These are phyloP conservation scores for Noturus placidus DNA, from an alignment of 2,113 vertebrate species.

Conservation along the genomic window DNA sequence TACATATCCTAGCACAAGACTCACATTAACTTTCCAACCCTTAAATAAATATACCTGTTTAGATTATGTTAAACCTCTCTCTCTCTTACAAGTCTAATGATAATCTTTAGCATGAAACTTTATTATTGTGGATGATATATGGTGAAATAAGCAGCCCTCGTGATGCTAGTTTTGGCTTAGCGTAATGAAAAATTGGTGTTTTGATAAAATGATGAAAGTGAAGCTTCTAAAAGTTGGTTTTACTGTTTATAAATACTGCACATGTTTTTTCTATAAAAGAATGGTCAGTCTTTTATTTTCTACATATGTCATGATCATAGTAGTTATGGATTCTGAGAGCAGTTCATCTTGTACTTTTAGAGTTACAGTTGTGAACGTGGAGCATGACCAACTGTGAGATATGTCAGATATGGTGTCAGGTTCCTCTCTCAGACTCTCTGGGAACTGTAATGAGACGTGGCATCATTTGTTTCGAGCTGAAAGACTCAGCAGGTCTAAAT, in stretches of 20 bases:
- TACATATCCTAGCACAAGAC: not conserved
- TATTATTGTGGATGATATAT: not conserved
- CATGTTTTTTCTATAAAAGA: not conserved
- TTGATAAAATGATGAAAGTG: not conserved
- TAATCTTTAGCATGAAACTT: not conserved
- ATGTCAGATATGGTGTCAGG: slow-evolving; percentile 45
- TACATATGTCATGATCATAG: not conserved
- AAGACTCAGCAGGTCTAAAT: slow-evolving; percentile 58
- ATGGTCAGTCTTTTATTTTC: not conserved
- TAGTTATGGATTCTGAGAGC: not conserved
- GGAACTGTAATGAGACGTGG: not conserved
- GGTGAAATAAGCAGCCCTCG: not conserved
- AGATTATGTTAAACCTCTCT: not conserved
- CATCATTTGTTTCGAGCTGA: not conserved
- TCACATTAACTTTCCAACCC: not conserved
- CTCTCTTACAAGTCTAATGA: not conserved
- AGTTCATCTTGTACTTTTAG: not conserved
- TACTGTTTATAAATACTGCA: not conserved
- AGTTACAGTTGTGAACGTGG: not conserved
- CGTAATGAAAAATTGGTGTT: not conserved
- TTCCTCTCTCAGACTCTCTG: slow-evolving; percentile 50
- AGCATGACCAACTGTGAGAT: not conserved
- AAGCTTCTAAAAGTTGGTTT: not conserved
- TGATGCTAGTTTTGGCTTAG: not conserved
- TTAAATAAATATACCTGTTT: not conserved